Conservation (phyloP, 2,888 invertebrate genomes). For the Synergus japonicus region DNA sequence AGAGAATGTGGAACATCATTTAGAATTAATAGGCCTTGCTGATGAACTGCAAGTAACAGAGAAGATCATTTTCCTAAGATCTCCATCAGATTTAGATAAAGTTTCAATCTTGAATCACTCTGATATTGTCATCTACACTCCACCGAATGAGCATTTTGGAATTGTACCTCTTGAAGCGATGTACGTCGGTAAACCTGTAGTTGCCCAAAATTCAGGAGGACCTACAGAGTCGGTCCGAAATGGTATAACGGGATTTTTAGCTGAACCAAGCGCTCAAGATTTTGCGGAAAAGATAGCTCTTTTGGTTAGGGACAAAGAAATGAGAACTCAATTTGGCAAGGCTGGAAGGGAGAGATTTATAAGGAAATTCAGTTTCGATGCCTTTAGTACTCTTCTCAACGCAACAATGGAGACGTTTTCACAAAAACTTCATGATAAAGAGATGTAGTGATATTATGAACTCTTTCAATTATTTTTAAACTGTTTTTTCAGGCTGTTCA, state of each 20-base stretch:
- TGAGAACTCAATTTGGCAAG: slow-evolving; percentile 85
- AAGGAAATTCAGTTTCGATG: slow-evolving; percentile 89
- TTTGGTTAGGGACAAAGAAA: slow-evolving; percentile 82
- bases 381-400: slow-evolving; percentile 86
- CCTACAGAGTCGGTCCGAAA: slow-evolving; percentile 94
- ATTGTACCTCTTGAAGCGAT: slow-evolving; percentile 99
- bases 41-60: slow-evolving; percentile 83
- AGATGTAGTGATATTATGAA: neutral
- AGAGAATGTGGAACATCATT: slow-evolving; percentile 92
- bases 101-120: slow-evolving; percentile 87
- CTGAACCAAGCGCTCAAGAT: slow-evolving; percentile 81
- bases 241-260: slow-evolving; percentile 89
- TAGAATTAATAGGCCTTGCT: slow-evolving; percentile 85
- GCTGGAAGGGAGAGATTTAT: slow-evolving; percentile 87
- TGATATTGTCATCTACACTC: slow-evolving; percentile 94
- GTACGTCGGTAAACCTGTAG: slow-evolving; percentile 94
- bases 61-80: slow-evolving; percentile 90
- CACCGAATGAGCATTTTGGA: slow-evolving; percentile 98
- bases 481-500: too few relatives aligned
- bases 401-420: neutral
- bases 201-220: slow-evolving; percentile 97
- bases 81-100: slow-evolving; percentile 92
- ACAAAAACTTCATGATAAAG: neutral
- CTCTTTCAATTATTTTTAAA: neutral
- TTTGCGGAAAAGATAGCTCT: slow-evolving; percentile 89